Percentiles rank a stretch among this genome's conserved stretches.
phyloP scores from a whole-genome alignment of 2,113 vertebrate genomes.

The Turdus rufiventris region DNA sequence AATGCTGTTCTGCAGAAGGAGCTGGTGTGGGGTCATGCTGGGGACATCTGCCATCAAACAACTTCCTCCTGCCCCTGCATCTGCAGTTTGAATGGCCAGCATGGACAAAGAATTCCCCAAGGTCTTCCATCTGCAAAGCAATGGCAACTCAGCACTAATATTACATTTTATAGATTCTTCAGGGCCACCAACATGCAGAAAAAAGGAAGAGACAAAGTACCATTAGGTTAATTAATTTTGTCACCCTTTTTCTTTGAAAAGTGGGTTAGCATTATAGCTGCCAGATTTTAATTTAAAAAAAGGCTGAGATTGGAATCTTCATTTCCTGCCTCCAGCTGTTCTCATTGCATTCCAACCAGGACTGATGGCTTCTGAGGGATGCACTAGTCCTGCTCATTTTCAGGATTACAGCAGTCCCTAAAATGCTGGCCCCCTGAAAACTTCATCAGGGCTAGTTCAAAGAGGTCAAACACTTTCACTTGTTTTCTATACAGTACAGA shows the following conservation, averaged over 20 bases:
- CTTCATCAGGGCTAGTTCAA: background rate
- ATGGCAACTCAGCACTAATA: background rate
- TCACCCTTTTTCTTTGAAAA: background rate
- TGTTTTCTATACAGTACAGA: background rate
- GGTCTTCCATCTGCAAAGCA: background rate
- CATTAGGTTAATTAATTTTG: background rate
- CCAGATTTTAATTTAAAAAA: background rate
- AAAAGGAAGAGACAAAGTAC: background rate
- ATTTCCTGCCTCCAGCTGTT: rapidly evolving
- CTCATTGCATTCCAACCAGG: rapidly evolving
- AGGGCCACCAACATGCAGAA: background rate
- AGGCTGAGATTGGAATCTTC: background rate
- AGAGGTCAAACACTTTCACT: background rate
- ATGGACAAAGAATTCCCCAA: background rate
- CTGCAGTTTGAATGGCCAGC: background rate
- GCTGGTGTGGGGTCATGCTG: background rate
- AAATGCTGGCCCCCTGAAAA: background rate
- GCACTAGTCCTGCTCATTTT: background rate
- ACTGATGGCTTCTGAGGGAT: background rate
- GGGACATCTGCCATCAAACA: background rate
- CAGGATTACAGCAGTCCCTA: background rate
- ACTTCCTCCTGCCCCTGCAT: background rate
- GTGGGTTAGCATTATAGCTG: background rate
- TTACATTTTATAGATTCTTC: background rate
- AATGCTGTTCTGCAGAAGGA: background rate